Evolutionary conservation across 2,113 vertebrate genomes (phyloP).

Genomic region (Passer montanus): DNA sequence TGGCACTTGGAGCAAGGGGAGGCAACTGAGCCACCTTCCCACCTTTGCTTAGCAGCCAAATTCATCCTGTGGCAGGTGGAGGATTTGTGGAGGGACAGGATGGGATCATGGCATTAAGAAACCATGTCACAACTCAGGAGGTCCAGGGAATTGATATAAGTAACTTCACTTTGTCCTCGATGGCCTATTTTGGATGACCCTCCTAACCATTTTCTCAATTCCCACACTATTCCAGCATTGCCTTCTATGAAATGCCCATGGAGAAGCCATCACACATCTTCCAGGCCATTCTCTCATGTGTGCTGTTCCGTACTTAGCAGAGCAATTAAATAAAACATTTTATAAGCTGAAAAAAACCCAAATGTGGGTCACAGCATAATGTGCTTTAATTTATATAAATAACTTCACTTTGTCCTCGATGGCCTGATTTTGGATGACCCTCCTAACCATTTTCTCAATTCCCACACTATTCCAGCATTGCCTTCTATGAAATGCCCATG

Average conservation of each 20-base stretch:
- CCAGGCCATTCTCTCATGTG: rapidly evolving
- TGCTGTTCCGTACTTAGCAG: background rate
- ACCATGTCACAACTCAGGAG: background rate
- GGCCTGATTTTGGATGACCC: background rate
- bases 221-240: background rate
- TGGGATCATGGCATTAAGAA: rapidly evolving
- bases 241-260: background rate
- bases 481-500: background rate
- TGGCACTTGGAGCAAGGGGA: background rate
- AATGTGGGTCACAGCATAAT: slow-evolving; percentile 3
- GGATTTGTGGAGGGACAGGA: background rate
- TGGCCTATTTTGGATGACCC: background rate
- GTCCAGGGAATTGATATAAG: rapidly evolving
- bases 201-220: background rate
- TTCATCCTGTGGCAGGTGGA: background rate
- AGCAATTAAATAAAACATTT: background rate
- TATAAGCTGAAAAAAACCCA: background rate
- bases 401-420: background rate
- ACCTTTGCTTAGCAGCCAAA: background rate
- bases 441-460: background rate
- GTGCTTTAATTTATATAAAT: rapidly evolving
- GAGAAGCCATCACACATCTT: rapidly evolving
- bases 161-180: background rate
- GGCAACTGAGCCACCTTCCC: rapidly evolving
- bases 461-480: background rate